Evolutionary conservation across 2,888 invertebrate genomes (phyloP).

Genomic region (Sthenelais limicola): DNA sequence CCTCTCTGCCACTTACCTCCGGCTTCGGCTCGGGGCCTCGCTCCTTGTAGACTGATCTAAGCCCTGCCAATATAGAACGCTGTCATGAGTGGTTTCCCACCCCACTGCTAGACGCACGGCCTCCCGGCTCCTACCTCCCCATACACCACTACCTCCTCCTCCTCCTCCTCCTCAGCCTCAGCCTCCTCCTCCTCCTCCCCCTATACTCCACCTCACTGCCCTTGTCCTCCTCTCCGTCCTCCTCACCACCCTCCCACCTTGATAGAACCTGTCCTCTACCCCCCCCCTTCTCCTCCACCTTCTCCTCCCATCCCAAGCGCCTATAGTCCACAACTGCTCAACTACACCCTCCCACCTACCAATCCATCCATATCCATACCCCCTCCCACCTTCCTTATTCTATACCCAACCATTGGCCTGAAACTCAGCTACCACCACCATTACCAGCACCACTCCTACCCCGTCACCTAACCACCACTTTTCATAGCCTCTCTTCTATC

Average conservation of each 20-base stretch:
- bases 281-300: neutral
- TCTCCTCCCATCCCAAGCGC: neutral
- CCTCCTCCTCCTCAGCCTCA: neutral
- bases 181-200: neutral
- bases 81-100: neutral
- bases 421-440: too few relatives aligned
- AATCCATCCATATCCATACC: neutral
- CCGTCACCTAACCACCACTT: constrained; percentile 3
- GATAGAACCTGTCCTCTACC: neutral
- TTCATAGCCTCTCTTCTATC: too few relatives aligned
- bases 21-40: too few relatives aligned
- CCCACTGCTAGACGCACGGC: neutral
- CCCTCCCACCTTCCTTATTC: neutral
- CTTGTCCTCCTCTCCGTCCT: neutral
- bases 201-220: neutral
- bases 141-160: neutral
- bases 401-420: neutral
- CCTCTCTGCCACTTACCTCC: too few relatives aligned
- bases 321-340: neutral
- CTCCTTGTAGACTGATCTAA: too few relatives aligned
- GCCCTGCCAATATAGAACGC: too few relatives aligned
- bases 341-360: neutral
- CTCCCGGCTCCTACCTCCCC: constrained; percentile 1
- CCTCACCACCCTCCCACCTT: neutral
- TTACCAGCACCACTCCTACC: neutral